These are phyloP conservation scores for Crotophaga sulcirostris DNA, from an alignment of 2,113 vertebrate genomes.

Conservation along the genomic window DNA sequence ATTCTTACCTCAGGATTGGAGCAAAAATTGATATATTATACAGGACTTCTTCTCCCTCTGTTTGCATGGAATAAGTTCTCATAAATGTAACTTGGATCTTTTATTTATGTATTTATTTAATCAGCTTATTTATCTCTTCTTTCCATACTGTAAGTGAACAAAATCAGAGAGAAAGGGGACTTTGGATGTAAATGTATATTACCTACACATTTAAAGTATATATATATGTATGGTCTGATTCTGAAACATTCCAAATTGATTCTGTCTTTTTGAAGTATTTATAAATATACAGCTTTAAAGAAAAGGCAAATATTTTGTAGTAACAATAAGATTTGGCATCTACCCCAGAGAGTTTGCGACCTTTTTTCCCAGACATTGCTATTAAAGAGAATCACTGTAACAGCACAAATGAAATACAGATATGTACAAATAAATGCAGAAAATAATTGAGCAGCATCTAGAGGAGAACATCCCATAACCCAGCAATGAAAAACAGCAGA, in stretches of 20 bases:
- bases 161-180: not conserved
- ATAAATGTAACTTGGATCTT: not conserved
- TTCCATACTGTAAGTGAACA: not conserved
- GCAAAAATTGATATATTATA: not conserved
- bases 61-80: not conserved
- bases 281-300: not conserved
- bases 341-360: not conserved
- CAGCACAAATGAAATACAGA: not conserved
- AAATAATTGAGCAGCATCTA: not conserved
- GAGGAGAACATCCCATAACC: not conserved
- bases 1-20: not conserved
- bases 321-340: not conserved
- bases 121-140: not conserved
- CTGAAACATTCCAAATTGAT: not conserved
- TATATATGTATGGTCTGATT: not conserved
- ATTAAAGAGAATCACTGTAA: not conserved
- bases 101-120: not conserved
- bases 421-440: not conserved
- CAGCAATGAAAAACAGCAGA: not conserved
- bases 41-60: not conserved
- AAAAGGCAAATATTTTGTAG: not conserved
- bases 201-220: not conserved
- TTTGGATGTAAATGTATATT: not conserved
- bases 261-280: not conserved
- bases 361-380: not conserved